Conservation (phyloP, 2,113 vertebrate genomes). For the Dinomys branickii region DNA sequence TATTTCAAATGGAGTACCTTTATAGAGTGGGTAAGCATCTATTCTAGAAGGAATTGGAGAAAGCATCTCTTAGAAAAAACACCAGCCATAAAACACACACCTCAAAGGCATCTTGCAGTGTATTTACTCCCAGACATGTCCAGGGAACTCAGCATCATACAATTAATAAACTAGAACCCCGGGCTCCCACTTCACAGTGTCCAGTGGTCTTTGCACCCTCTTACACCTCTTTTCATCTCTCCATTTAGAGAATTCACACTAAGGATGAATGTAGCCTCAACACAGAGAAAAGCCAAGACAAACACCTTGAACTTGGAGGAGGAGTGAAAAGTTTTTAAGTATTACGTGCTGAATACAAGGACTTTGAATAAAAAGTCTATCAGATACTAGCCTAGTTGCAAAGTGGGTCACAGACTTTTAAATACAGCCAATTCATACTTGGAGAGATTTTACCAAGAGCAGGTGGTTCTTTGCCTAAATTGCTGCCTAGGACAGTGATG, state of each 20-base stretch:
- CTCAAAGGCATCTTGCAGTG: not conserved
- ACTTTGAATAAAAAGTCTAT: not conserved
- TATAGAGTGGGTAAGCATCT: not conserved
- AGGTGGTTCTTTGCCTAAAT: not conserved
- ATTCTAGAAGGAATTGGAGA: not conserved
- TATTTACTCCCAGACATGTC: not conserved
- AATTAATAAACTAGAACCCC: not conserved
- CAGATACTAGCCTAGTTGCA: not conserved
- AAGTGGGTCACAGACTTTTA: not conserved
- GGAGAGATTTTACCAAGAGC: not conserved
- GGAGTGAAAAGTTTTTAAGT: not conserved
- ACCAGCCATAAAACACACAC: not conserved
- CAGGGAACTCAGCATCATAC: not conserved
- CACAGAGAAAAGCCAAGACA: not conserved
- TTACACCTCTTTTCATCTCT: not conserved
- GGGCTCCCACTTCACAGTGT: not conserved
- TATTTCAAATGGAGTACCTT: slow-evolving; percentile 3
- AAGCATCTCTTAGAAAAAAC: not conserved
- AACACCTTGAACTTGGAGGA: not conserved
- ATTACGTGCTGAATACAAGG: not conserved
- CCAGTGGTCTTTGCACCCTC: not conserved
- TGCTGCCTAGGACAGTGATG: not conserved
- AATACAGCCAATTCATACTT: not conserved
- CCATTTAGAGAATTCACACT: not conserved
- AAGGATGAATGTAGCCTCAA: not conserved